Base-by-base conservation (phyloP, 2,888 invertebrate genomes). In the Stegophylla sp. region DNA sequence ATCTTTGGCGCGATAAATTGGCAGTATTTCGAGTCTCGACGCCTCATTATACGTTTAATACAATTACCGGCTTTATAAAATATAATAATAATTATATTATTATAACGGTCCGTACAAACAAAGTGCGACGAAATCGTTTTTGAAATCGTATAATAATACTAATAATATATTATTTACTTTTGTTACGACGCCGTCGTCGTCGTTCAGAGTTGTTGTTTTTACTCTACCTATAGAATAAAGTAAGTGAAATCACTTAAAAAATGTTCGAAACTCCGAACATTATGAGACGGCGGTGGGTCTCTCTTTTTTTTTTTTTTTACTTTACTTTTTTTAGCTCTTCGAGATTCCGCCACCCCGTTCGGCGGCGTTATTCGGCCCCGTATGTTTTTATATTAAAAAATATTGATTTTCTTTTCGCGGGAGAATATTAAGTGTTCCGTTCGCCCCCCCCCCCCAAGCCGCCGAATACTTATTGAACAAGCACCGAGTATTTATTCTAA, bases 231-330 rank as follows among this genome's bases (percentile, higher is more conserved):
- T 63, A 51, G 63, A 63, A 74, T 63, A 75, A 75, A 64, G 63
- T 75, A 75, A 75, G 74, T 17, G 63, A 75, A 74, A 75, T 75
- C 48, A 75, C 74, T 63, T 51, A 72, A 72, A 75, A 63, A 75
- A 51, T 64, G 63, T 75, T 75, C 51, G 34, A 75, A 75, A 75
- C 74, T 51, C 48, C 34, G 34, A 64, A 17, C 63, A 17, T 75
- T 64, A 63, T 12, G 7, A 51, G 63, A 41, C 63, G 23, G 63
- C n/a, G 45, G n/a, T 26, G 23, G 56, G 56, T 56, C 56, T 53
- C 20, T 53, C 10, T 43, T 43, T 9, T 43, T 43, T 43, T 9
- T 43, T 43, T 43, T 43, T 43, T 43, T 43, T 43, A 9, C 10
- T 43, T 9, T 23, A 13, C 15, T 72, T 72, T 69, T 45, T 61